These are phyloP conservation scores for Tetanocera ferruginea DNA, from an alignment of 2,888 invertebrate genomes.

Conservation along the genomic window DNA sequence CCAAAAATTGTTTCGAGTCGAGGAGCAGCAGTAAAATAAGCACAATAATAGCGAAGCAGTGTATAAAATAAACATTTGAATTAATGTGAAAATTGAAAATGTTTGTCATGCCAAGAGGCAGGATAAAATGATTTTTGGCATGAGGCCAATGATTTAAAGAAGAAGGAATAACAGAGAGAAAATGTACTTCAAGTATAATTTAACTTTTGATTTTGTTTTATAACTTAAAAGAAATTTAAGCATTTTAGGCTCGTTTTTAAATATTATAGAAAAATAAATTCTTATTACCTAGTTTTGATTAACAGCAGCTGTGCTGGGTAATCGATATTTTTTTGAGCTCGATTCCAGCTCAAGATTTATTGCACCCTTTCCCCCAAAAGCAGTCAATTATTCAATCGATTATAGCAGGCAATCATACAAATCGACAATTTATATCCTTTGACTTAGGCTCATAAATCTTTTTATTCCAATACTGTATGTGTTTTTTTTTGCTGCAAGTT, in stretches of 20 bases:
- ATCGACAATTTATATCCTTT: constrained; percentile 65
- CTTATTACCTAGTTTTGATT: neutral
- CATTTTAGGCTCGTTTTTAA: too few relatives aligned
- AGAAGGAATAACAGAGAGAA: too few relatives aligned
- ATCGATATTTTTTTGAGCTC: neutral
- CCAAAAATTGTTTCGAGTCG: constrained; percentile 9
- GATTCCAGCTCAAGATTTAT: constrained; percentile 32
- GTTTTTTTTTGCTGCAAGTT: neutral
- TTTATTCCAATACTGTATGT: constrained; percentile 39
- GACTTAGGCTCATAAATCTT: constrained; percentile 64
- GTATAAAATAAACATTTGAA: constrained; percentile 39
- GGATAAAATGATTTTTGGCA: neutral
- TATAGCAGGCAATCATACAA: constrained; percentile 68
- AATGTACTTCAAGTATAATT: too few relatives aligned
- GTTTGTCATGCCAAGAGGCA: neutral
- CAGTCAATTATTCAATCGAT: constrained; percentile 62
- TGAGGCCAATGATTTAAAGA: too few relatives aligned
- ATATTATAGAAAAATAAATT: too few relatives aligned
- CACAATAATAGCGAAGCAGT: neutral
- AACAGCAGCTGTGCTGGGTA: constrained; percentile 16
- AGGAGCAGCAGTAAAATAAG: neutral
- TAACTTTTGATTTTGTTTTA: too few relatives aligned
- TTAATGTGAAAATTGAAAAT: constrained; percentile 29
- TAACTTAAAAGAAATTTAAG: too few relatives aligned
- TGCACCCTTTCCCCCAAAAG: constrained; percentile 28